Percentiles rank a stretch among this genome's conserved stretches.
phyloP scores from a whole-genome alignment of 2,888 invertebrate genomes.

The Melinaea marsaeus region DNA sequence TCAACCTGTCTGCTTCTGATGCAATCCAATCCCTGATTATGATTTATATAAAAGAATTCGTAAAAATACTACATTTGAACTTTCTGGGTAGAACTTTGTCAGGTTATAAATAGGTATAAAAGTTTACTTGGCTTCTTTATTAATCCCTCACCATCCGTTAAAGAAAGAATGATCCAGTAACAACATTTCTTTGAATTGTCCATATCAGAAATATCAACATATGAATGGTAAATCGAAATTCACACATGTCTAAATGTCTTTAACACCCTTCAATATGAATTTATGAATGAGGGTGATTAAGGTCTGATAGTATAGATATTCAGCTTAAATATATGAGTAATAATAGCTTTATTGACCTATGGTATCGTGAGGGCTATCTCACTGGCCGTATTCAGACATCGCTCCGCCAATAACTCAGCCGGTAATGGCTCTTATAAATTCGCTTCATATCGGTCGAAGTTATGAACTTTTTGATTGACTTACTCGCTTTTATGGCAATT shows the following conservation, averaged over 20 bases:
- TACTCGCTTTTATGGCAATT: conserved; percentile 5
- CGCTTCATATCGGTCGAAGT: conserved; percentile 37
- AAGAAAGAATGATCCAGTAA: too few relatives aligned
- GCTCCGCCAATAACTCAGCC: conserved; percentile 33
- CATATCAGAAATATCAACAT: too few relatives aligned
- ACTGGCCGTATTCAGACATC: conserved; percentile 17
- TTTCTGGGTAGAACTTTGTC: too few relatives aligned
- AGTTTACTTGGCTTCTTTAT: too few relatives aligned
- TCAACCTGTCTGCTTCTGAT: too few relatives aligned
- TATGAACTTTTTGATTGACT: conserved; percentile 31
- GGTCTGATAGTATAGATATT: background rate
- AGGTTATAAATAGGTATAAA: too few relatives aligned
- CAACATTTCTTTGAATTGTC: too few relatives aligned
- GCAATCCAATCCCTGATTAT: too few relatives aligned
- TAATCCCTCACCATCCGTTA: too few relatives aligned
- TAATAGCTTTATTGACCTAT: conserved; percentile 4
- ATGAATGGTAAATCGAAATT: too few relatives aligned
- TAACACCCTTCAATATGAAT: background rate
- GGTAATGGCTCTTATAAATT: conserved; percentile 39
- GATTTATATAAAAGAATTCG: too few relatives aligned
- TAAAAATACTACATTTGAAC: too few relatives aligned
- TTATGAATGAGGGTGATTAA: background rate
- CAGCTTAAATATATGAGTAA: background rate
- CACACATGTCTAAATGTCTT: background rate
- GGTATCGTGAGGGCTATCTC: background rate